Conservation (phyloP, 2,797 vertebrate genomes). For the Uromys caudimaculatus region DNA sequence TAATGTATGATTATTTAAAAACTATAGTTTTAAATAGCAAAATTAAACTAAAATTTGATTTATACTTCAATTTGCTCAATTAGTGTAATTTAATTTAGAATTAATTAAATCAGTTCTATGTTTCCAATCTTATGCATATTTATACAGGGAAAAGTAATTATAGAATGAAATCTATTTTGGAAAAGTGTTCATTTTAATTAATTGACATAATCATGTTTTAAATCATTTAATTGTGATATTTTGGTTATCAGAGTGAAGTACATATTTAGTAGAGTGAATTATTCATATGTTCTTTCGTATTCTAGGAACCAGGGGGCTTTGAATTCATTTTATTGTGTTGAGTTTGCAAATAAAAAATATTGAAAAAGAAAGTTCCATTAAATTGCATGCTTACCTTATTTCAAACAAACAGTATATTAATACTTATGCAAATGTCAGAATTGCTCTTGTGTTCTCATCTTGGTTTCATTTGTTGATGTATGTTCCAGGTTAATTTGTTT, state of each 20-base stretch:
- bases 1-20: not conserved
- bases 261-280: not conserved
- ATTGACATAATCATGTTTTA: conserved; percentile 9
- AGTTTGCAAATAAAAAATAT: not conserved
- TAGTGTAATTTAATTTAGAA: conserved; percentile 43
- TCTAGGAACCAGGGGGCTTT: not conserved
- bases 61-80: not conserved
- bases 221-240: conserved; percentile 4
- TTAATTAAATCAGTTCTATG: not conserved
- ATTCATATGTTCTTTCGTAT: not conserved
- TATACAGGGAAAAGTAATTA: not conserved
- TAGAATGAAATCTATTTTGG: not conserved
- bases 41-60: conserved; percentile 4
- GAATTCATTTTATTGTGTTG: not conserved
- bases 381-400: not conserved
- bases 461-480: not conserved
- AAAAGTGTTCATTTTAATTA: conserved; percentile 9
- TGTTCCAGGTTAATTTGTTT: not conserved
- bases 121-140: conserved; percentile 50
- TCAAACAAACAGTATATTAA: not conserved
- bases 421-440: not conserved
- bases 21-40: not conserved
- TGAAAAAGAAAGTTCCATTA: not conserved
- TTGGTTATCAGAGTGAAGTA: not conserved
- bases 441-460: not conserved